Base-by-base conservation (phyloP, 2,113 vertebrate species). In the Ceuthmochares aereus region DNA sequence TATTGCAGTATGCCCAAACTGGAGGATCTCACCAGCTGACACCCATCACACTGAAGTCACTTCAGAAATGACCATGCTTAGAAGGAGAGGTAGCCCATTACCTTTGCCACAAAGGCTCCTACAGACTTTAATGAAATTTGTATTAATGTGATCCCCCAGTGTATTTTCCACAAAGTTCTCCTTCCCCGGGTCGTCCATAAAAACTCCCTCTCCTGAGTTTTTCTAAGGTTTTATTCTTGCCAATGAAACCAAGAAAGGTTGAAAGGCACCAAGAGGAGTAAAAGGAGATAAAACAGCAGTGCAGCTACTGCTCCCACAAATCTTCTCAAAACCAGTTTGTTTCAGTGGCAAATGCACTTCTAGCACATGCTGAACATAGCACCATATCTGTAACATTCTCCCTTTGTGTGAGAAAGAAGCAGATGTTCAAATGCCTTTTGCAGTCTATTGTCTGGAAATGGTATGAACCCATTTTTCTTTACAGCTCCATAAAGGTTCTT, bases 351-450 rank as follows among this genome's bases (percentile, higher is more conserved):
- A 59, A 92, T 64, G 42, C 60, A 63, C 51, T 90, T 77, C n/a
- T 30, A 34, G 20, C 36, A 49, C 91, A 87, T 6, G n/a, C 91
- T 66, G 77, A 84, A 75, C 37, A 32, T 2, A 16, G 52, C 58
- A 25, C 21, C 4, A 0, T 29, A 59, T 63, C 68, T 42, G 5
- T 67, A 69, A 62, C n/a, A 6, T 54, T 68, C 34, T 64, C 60
- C 29, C 60, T 89, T 34, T 75, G 84, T 60, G 74, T 0, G 0
- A 75, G 40, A 84, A 55, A 83, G 62, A 59, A 93, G 84, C 94
- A 96, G 87, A 95, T 91, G 78, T 73, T 83, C 78, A 79, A 76
- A 96, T 43, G 81, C 59, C 34, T 89, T 88, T 66, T 90, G 74
- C 51, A 93, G 63, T 25, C 84, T 70, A 77, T 88, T 94, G 87